Percentiles rank a stretch among this genome's conserved stretches.
Evolutionary conservation across 2,888 invertebrate species (phyloP).

Genomic region (Autographa gamma): DNA sequence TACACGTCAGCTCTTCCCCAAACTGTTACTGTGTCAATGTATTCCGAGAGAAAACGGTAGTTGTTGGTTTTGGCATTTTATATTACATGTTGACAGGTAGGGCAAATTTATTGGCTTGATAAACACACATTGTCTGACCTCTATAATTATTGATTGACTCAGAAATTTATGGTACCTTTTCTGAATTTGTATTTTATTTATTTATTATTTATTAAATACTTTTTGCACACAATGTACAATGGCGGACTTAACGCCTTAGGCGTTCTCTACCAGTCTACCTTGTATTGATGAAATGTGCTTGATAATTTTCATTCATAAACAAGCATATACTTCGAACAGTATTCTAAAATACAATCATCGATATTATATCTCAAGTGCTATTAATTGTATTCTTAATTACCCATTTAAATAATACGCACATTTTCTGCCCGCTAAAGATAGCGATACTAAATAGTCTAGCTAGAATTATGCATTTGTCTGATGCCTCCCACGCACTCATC

Average conservation of each 20-base stretch:
- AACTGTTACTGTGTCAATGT: constrained; percentile 51
- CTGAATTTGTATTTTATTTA: too few relatives aligned
- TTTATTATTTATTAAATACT: too few relatives aligned
- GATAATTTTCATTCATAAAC: too few relatives aligned
- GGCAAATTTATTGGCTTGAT: constrained; percentile 20
- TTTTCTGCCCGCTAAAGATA: background rate
- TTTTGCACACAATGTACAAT: too few relatives aligned
- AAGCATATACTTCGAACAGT: too few relatives aligned
- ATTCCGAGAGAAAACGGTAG: constrained; percentile 50
- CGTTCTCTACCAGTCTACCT: too few relatives aligned
- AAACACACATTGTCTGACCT: too few relatives aligned
- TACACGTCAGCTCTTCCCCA: constrained; percentile 41
- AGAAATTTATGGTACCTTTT: background rate
- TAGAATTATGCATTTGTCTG: background rate
- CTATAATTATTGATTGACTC: constrained; percentile 12
- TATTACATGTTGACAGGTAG: constrained; percentile 12
- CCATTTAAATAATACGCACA: background rate
- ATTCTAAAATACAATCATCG: too few relatives aligned
- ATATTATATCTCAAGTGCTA: background rate
- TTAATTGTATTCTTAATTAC: background rate
- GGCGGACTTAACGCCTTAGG: too few relatives aligned
- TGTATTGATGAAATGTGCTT: too few relatives aligned
- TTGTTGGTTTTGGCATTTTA: constrained; percentile 23
- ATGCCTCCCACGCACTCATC: background rate
- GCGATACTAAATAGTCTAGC: background rate